Percentiles rank a stretch among this genome's conserved stretches.
Conservation (phyloP, 1,140 invertebrate genomes). For the Wiebesia pumilae region DNA sequence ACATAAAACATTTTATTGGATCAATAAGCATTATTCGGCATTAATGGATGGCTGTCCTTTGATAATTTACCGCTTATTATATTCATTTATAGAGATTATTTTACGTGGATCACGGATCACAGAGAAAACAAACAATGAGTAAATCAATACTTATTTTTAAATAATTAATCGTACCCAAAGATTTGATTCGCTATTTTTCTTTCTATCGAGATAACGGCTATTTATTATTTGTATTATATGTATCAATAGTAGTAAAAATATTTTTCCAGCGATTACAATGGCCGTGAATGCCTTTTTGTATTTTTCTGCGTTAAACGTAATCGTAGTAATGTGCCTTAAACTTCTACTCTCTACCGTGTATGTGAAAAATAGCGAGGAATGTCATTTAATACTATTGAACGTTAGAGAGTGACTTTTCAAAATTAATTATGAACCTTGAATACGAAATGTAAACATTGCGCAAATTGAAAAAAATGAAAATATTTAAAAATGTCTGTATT, state of each 20-base stretch:
- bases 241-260: no score
- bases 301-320: no score
- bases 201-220: background rate
- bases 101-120: no score
- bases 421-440: background rate
- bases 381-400: slow-evolving; percentile 4
- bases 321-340: background rate
- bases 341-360: background rate
- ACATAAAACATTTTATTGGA: background rate
- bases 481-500: slow-evolving; percentile 7
- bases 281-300: no score
- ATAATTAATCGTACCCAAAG: background rate
- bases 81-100: no score
- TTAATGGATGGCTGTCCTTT: no score
- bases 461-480: slow-evolving; percentile 14
- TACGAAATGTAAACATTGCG: slow-evolving; percentile 4
- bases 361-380: background rate
- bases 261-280: no score
- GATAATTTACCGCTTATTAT: no score
- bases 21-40: no score
- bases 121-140: no score
- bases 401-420: slow-evolving; percentile 19
- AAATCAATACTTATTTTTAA: no score
- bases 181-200: background rate
- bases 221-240: no score